Percentiles rank a stretch among this genome's conserved stretches.
Evolutionary conservation across 2,888 invertebrate species (phyloP).

Genomic region (Cistogaster globosa): DNA sequence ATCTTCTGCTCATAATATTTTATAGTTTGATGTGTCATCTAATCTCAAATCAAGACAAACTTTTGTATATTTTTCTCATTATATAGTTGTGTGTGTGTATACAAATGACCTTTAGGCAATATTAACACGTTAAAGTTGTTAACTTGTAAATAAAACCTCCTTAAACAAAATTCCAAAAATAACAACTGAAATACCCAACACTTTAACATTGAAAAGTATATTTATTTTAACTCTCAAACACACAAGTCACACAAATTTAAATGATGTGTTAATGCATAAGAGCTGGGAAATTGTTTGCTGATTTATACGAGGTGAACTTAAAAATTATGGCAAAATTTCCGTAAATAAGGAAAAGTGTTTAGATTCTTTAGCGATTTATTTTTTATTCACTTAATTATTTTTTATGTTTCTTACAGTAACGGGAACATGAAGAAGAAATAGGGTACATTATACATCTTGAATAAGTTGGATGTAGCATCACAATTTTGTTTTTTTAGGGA

Average conservation of each 20-base stretch:
- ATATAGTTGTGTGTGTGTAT: not conserved
- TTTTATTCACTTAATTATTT: too few species aligned
- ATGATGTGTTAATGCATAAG: not conserved
- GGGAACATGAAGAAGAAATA: too few species aligned
- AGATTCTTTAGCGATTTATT: too few species aligned
- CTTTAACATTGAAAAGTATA: not conserved
- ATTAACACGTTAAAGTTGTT: conserved; percentile 66
- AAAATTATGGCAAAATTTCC: too few species aligned
- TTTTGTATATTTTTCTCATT: not conserved
- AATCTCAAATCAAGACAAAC: not conserved
- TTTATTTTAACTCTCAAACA: conserved; percentile 33
- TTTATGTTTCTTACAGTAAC: too few species aligned
- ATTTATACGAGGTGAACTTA: not conserved
- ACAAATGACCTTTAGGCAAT: conserved; percentile 47
- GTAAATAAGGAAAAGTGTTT: too few species aligned
- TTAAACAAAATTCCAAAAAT: conserved; percentile 60
- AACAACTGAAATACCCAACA: conserved; percentile 52
- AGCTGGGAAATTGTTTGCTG: too few species aligned
- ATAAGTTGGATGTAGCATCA: too few species aligned
- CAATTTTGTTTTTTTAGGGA: too few species aligned
- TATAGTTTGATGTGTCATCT: conserved; percentile 3
- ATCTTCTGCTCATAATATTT: conserved; percentile 24
- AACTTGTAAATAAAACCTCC: conserved; percentile 59
- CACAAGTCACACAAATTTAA: conserved; percentile 33
- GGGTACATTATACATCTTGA: too few species aligned